These are phyloP conservation scores for Papilio machaon DNA, from an alignment of 1,140 invertebrate genomes.

Conservation along the genomic window DNA sequence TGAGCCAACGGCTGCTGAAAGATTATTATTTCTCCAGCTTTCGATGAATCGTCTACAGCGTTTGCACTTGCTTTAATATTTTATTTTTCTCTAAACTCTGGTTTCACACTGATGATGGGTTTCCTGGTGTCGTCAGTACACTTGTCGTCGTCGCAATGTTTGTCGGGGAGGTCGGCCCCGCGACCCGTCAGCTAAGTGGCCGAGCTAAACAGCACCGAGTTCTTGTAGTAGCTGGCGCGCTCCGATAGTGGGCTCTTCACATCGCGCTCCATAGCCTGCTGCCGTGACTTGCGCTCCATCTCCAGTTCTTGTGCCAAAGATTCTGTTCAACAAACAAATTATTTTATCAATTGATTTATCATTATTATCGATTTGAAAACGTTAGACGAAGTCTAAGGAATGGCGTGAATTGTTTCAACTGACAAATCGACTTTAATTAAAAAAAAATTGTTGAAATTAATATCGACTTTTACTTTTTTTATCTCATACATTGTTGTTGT, in stretches of 20 bases:
- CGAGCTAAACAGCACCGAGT: constrained; percentile 91
- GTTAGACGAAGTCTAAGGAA: too few species aligned
- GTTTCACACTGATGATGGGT: constrained; percentile 81
- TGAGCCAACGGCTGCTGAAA: background rate
- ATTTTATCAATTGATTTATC: background rate
- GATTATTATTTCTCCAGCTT: background rate
- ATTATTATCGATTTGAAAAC: background rate
- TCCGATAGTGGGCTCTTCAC: constrained; percentile 93
- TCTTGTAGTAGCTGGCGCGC: constrained; percentile 91
- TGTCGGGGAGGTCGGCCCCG: constrained; percentile 76
- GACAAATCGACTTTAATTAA: too few species aligned
- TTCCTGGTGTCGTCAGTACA: constrained; percentile 72
- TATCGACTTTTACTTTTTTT: too few species aligned
- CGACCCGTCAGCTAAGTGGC: constrained; percentile 87
- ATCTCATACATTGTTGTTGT: too few species aligned
- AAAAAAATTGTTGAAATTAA: too few species aligned
- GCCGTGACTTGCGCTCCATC: constrained; percentile 91
- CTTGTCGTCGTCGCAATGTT: constrained; percentile 61
- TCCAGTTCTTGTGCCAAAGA: constrained; percentile 92
- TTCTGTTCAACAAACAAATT: constrained; percentile 82
- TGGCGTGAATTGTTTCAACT: too few species aligned
- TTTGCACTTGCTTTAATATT: constrained; percentile 47
- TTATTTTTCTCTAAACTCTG: constrained; percentile 79
- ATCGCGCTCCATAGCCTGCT: constrained; percentile 90
- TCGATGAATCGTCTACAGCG: constrained; percentile 30